These are phyloP conservation scores for Pangasianodon gigas DNA, from an alignment of 2,113 vertebrate genomes.

Conservation along the genomic window DNA sequence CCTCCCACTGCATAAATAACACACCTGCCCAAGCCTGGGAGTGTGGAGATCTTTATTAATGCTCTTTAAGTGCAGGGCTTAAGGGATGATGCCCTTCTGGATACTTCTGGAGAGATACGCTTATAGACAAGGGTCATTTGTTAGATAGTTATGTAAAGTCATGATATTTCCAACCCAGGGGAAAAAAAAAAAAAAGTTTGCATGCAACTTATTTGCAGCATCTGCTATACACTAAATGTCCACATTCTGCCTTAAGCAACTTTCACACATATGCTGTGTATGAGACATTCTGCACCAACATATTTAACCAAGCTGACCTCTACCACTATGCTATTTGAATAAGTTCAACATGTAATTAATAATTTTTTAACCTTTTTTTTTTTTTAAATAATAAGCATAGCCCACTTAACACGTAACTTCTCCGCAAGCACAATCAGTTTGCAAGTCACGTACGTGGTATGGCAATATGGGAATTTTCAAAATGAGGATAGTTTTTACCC, in stretches of 20 bases:
- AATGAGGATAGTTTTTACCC: not conserved
- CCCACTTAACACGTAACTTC: not conserved
- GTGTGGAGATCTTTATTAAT: slow-evolving; percentile 48
- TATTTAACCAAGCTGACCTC: not conserved
- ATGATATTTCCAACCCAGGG: not conserved
- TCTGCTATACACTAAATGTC: not conserved
- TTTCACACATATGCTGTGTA: not conserved
- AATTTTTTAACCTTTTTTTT: no score
- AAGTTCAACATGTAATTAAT: not conserved
- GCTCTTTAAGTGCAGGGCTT: slow-evolving; percentile 3
- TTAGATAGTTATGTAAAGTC: not conserved
- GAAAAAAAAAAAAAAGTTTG: not conserved
- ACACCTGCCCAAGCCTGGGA: slow-evolving; percentile 44
- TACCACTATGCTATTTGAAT: not conserved
- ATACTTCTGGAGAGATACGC: not conserved
- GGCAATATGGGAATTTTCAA: not conserved
- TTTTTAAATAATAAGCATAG: not conserved
- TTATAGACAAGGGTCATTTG: slow-evolving; percentile 15
- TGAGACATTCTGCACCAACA: not conserved
- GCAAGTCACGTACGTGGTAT: not conserved
- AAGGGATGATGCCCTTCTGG: slow-evolving; percentile 8
- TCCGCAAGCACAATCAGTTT: not conserved
- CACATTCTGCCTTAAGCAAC: not conserved
- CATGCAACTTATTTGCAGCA: not conserved
- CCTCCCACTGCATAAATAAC: slow-evolving; percentile 53